Base-by-base conservation (phyloP, 1,140 invertebrate species). In the Ganaspis sp. region DNA sequence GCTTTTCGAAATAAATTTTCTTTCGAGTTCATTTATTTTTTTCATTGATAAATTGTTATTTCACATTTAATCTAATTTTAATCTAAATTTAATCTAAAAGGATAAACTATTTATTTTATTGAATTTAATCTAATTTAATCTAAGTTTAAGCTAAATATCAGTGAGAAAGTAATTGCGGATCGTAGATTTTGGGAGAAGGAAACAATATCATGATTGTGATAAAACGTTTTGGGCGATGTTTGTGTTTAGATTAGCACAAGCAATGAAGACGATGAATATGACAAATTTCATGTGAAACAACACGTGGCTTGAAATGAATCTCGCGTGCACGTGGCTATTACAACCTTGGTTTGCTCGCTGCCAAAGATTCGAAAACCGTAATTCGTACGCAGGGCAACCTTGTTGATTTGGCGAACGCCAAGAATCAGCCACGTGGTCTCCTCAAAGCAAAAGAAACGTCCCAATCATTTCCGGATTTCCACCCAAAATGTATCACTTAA, bases 361-460 rank as follows among this genome's bases (percentile, higher is more conserved):
- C 86, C 85, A 87, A 88, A 88, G 85, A 87, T 87, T 84, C 82
- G 86, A 86, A 86, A 88, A 76, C 85, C 80, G 85, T 83, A 83
- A 84, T 83, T 83, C 83, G 81, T 78, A 84, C 78, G 79, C 53
- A 70, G 79, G 77, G 72, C 75, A 83, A 81, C 81, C 83, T 87
- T 84, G 85, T 87, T 86, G 87, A 85, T 86, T 83, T 83, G 83
- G 83, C 84, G 79, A 84, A 85, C 81, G 85, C 83, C 86, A 86
- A 86, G 82, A 73, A 77, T 75, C 54, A 64, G 54, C 82, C 85
- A 87, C 84, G 84, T 86, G 85, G 70, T 76, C 17, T 26, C 4
- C 12, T 21, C 3, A 49, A 17, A 72, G 54, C 74, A 81, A 81
- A 78, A 82, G 80, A 80, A 29, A 5, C 11, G 19, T 64, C 54